Evolutionary conservation across 2,888 invertebrate genomes (phyloP).

Genomic region (Nephrotoma flavescens): DNA sequence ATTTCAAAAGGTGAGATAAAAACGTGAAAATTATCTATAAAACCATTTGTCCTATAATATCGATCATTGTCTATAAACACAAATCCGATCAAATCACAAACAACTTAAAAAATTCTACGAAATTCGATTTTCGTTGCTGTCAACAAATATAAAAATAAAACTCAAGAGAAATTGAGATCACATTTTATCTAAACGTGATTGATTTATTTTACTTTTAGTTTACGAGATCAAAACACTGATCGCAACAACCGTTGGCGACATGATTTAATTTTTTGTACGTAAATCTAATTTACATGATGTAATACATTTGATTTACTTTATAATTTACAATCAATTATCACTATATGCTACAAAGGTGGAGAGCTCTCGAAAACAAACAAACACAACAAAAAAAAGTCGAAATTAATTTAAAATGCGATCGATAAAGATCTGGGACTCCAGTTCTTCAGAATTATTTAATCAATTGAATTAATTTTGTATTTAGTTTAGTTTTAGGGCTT

Average conservation of each 20-base stretch:
- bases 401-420: neutral
- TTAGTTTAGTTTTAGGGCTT: neutral
- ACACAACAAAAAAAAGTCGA: neutral
- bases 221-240: neutral
- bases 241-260: neutral
- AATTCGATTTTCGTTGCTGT: neutral
- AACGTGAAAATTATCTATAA: too few relatives aligned
- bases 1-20: too few relatives aligned
- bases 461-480: neutral
- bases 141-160: neutral
- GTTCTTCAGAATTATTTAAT: neutral
- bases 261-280: neutral
- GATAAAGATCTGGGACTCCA: neutral
- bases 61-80: neutral
- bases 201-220: neutral
- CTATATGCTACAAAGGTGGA: neutral
- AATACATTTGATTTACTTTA: neutral
- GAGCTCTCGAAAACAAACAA: neutral
- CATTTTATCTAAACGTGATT: neutral
- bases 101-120: neutral
- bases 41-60: too few relatives aligned
- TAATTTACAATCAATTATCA: neutral
- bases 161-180: neutral
- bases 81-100: neutral
- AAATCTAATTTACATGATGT: neutral